Base-by-base conservation (phyloP, 2,113 vertebrate genomes). In the Panthera uncia region DNA sequence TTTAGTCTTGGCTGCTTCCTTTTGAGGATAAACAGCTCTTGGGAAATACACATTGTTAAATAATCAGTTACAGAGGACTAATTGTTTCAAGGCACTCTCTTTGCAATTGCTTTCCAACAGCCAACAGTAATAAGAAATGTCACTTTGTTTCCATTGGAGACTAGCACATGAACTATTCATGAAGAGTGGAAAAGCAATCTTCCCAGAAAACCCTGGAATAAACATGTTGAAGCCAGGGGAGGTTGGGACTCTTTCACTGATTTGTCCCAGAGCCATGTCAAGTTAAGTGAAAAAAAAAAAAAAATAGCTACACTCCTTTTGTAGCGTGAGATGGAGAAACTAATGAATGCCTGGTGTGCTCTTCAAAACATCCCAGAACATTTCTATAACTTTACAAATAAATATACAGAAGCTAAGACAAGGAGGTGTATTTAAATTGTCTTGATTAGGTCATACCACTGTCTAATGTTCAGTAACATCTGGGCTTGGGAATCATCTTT, bases 21-120 rank as follows among this genome's bases (percentile, higher is more conserved):
- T 82, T 81, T 69, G 50, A 38, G 50, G 71, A 96, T 89, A 95
- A 95, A 52, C 36, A 90, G 96, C 97, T 98, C 96, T 97, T 97
- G 96, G 97, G 98, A 98, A 98, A 98, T 90, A 68, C 71, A 61
- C 88, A 97, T 97, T 97, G 83, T 98, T 96, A 96, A 98, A 97
- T 98, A 98, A 98, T 79, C 96, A 76, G 97, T 96, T 94, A 89
- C 91, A 97, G 89, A 97, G 94, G 89, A 98, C 98, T 98, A 96
- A 98, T 98, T 96, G 94, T 98, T 98, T 98, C 98, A 52, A 71
- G 97, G 93, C 89, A 73, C 95, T 98, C 98, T 96, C 98, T 98
- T 94, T 13, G 91, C 63, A 0, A 71, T 93, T 87, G 52, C 97
- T 96, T 97, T 93, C 86, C 95, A 97, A 89, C 65, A 94, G 96